Evolutionary conservation across 2,113 vertebrate genomes (phyloP).

Genomic region (Poicephalus gulielmi): DNA sequence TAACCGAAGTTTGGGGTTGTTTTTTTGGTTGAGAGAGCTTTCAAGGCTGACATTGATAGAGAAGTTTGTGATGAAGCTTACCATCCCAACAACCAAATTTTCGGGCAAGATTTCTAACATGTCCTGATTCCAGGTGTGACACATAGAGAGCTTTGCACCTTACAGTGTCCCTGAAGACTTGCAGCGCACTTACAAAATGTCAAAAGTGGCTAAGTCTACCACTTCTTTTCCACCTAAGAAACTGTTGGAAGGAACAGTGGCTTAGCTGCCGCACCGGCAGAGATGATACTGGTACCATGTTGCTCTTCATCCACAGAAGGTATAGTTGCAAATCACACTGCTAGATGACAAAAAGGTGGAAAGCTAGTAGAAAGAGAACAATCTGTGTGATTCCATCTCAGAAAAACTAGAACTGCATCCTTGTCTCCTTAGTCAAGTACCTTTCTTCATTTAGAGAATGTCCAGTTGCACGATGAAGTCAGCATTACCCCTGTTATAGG

Average conservation of each 20-base stretch:
- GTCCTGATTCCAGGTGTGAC: not conserved
- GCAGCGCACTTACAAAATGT: not conserved
- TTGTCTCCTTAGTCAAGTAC: not conserved
- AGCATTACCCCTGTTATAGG: not conserved
- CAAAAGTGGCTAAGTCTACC: not conserved
- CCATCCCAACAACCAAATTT: not conserved
- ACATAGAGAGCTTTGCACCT: not conserved
- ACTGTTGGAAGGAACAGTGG: not conserved
- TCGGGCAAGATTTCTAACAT: not conserved
- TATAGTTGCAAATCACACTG: not conserved
- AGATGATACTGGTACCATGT: not conserved
- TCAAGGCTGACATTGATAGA: not conserved
- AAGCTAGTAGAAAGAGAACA: not conserved
- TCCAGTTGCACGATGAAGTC: not conserved
- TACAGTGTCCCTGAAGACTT: not conserved
- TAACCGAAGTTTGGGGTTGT: not conserved
- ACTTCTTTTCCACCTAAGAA: not conserved
- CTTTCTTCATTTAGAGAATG: not conserved
- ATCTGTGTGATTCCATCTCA: not conserved
- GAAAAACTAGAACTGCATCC: not conserved
- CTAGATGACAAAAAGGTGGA: not conserved
- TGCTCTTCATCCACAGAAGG: not conserved
- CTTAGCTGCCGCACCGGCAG: not conserved
- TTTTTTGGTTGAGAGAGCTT: not conserved
- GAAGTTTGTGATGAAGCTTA: not conserved